A percentile compares a stretch with the other conserved stretches of the same genome.
These are phyloP conservation scores for Hipposideros armiger DNA, from an alignment of 2,113 vertebrate genomes.

Conservation along the genomic window DNA sequence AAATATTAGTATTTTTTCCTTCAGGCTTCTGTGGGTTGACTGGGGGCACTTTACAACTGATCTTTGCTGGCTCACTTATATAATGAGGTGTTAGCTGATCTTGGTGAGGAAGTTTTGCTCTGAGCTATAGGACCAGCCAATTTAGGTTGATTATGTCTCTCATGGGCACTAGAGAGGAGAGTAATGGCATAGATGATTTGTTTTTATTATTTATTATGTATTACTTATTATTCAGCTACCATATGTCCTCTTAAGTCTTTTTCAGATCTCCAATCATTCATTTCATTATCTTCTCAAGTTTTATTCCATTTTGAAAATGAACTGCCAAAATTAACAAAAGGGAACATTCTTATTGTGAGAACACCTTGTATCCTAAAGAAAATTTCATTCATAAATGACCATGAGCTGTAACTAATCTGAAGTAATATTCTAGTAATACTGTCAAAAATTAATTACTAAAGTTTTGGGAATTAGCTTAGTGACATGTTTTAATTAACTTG, in stretches of 20 bases:
- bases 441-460: slow-evolving; percentile 57
- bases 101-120: neutral
- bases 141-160: neutral
- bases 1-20: neutral
- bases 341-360: neutral
- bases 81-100: neutral
- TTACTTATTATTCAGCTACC: neutral
- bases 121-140: neutral
- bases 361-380: neutral
- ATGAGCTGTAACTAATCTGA: neutral
- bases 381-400: neutral
- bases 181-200: neutral
- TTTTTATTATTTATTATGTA: neutral
- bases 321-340: slow-evolving; percentile 11
- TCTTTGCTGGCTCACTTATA: neutral
- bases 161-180: neutral
- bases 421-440: neutral
- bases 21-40: neutral
- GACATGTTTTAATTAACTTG: slow-evolving; percentile 65
- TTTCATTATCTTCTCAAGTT: neutral
- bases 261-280: slow-evolving; percentile 12
- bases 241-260: neutral
- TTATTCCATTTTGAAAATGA: slow-evolving; percentile 27
- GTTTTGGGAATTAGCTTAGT: slow-evolving; percentile 55
- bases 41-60: neutral